phyloP scores from a whole-genome alignment of 64 coral and sea anemone species.

The Catalaphyllia jardinei region DNA sequence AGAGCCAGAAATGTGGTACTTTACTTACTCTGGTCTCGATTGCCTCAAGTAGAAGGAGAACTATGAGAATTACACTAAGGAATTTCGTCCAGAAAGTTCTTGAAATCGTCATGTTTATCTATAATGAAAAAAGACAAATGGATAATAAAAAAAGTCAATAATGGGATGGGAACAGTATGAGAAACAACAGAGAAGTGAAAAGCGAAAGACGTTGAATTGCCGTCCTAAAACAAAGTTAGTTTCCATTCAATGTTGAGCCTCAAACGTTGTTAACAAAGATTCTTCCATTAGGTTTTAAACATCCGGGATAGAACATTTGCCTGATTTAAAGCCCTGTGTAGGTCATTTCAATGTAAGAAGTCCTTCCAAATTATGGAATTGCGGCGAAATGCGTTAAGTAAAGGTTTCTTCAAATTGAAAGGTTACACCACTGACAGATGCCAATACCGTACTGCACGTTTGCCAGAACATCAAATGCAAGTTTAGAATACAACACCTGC shows the following conservation, averaged over 20 bases:
- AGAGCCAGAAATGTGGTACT: not conserved
- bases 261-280: not conserved
- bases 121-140: not conserved
- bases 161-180: not conserved
- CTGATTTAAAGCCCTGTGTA: not conserved
- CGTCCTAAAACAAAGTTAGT: not conserved
- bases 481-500: not conserved
- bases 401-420: not conserved
- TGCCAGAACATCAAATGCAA: not conserved
- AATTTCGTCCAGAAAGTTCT: conserved; percentile 10
- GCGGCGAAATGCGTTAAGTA: no score
- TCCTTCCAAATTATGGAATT: no score
- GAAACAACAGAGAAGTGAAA: not conserved
- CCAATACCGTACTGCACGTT: not conserved
- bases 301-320: not conserved
- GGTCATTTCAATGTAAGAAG: no score
- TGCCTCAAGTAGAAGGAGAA: conserved; percentile 19
- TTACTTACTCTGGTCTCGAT: conserved; percentile 15
- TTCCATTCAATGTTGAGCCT: not conserved
- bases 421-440: not conserved
- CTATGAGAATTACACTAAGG: conserved; percentile 4
- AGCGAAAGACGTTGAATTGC: not conserved
- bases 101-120: conserved; percentile 33
- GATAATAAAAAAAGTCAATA: not conserved
- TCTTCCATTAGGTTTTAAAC: not conserved